Evolutionary conservation across 2,113 vertebrate genomes (phyloP).

Genomic region (Hyperopisus bebe): DNA sequence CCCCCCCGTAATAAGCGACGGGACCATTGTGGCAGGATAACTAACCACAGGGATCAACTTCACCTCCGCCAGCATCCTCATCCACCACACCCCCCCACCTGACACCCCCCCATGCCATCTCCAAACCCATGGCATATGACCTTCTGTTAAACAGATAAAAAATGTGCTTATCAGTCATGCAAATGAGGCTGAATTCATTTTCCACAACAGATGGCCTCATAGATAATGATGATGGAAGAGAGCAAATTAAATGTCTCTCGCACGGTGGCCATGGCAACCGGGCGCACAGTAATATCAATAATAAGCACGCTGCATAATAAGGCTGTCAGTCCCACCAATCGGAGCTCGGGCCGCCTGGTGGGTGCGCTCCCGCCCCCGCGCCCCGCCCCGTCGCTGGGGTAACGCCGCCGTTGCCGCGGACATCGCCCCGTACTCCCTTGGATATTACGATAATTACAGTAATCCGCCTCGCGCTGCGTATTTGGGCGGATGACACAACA

Average conservation of each 20-base stretch:
- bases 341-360: slow-evolving; percentile 55
- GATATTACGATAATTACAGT: slow-evolving; percentile 16
- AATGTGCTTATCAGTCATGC: slow-evolving; percentile 99
- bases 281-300: slow-evolving; percentile 99
- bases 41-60: neutral
- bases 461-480: neutral
- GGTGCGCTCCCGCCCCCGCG: slow-evolving; percentile 44
- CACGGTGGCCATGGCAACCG: slow-evolving; percentile 99
- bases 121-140: slow-evolving; percentile 99
- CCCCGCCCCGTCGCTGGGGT: slow-evolving; percentile 42
- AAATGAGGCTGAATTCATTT: slow-evolving; percentile 99
- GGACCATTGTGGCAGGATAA: neutral
- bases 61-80: slow-evolving; percentile 65
- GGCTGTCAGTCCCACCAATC: slow-evolving; percentile 98
- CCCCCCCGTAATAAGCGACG: neutral
- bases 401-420: neutral
- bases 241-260: slow-evolving; percentile 99
- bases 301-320: slow-evolving; percentile 99
- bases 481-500: slow-evolving; percentile 15
- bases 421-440: neutral
- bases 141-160: slow-evolving; percentile 99
- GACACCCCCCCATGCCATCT: slow-evolving; percentile 66
- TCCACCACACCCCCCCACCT: slow-evolving; percentile 58
- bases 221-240: slow-evolving; percentile 99
- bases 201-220: slow-evolving; percentile 99